phyloP scores from a whole-genome alignment of 2,888 invertebrate species.

The Nasonia oneida region DNA sequence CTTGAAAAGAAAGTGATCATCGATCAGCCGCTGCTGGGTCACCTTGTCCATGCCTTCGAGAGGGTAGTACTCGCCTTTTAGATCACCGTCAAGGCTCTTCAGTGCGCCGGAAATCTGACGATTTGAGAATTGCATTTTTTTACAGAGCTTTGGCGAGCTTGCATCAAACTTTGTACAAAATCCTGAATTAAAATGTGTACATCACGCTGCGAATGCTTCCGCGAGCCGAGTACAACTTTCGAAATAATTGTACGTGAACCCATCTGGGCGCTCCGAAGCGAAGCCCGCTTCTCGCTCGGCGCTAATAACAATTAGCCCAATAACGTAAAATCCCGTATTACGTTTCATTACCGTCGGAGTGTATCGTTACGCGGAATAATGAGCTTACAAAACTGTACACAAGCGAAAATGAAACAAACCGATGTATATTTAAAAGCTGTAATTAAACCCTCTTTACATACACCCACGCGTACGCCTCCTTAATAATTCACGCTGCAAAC shows the following conservation, averaged over 20 bases:
- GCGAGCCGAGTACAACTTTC: too few relatives aligned
- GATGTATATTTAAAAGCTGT: too few relatives aligned
- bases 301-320: background rate
- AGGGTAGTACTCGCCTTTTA: conserved; percentile 82
- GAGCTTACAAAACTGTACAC: background rate
- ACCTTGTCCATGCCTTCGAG: conserved; percentile 82
- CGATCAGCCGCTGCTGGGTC: conserved; percentile 82
- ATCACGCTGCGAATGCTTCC: too few relatives aligned
- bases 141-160: too few relatives aligned
- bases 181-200: too few relatives aligned
- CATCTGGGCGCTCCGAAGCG: too few relatives aligned
- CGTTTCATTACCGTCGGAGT: background rate
- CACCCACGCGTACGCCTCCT: too few relatives aligned
- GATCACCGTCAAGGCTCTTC: conserved; percentile 80
- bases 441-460: too few relatives aligned
- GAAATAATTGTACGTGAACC: too few relatives aligned
- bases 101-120: conserved; percentile 75
- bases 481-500: too few relatives aligned
- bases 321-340: background rate
- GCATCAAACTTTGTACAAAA: too few relatives aligned
- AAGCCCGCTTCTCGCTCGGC: background rate
- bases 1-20: conserved; percentile 84
- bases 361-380: background rate
- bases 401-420: too few relatives aligned
- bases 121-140: background rate